These are phyloP conservation scores for Lithosia quadra DNA, from an alignment of 2,888 invertebrate genomes.

Conservation along the genomic window DNA sequence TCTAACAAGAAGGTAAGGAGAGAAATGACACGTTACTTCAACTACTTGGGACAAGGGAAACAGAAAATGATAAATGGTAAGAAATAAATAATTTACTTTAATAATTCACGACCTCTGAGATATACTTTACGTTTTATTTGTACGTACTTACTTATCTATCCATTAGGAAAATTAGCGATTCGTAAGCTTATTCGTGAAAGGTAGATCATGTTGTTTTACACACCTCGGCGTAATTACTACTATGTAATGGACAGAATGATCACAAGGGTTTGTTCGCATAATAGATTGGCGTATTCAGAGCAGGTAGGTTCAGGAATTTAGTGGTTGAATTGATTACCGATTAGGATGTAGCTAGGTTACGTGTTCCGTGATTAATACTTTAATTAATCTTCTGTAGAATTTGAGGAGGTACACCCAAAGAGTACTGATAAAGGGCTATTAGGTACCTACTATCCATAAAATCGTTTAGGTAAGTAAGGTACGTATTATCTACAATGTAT, in stretches of 20 bases:
- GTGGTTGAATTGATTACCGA: slow-evolving; percentile 49
- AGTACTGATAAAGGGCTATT: slow-evolving; percentile 26
- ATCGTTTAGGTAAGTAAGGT: slow-evolving; percentile 31
- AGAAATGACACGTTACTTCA: background rate
- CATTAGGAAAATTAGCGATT: slow-evolving; percentile 67
- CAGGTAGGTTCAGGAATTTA: slow-evolving; percentile 48
- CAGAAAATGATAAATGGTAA: background rate
- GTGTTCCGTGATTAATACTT: slow-evolving; percentile 46
- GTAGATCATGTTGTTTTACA: slow-evolving; percentile 54
- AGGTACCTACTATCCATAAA: too few species aligned
- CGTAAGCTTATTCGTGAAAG: slow-evolving; percentile 54
- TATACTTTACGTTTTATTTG: background rate
- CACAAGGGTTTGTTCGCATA: slow-evolving; percentile 56
- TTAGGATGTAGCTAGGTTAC: slow-evolving; percentile 38
- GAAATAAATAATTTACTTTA: background rate
- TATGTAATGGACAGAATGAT: slow-evolving; percentile 58
- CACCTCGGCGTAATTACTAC: slow-evolving; percentile 61
- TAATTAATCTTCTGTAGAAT: slow-evolving; percentile 46
- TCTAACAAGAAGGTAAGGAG: background rate
- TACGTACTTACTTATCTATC: slow-evolving; percentile 53
- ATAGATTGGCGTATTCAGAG: slow-evolving; percentile 55
- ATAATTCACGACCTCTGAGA: background rate
- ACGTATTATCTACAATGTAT: slow-evolving; percentile 28
- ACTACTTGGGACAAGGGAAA: background rate
- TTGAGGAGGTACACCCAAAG: slow-evolving; percentile 29